Base-by-base conservation (phyloP, 2,888 invertebrate species). In the Eilema sororculum region DNA sequence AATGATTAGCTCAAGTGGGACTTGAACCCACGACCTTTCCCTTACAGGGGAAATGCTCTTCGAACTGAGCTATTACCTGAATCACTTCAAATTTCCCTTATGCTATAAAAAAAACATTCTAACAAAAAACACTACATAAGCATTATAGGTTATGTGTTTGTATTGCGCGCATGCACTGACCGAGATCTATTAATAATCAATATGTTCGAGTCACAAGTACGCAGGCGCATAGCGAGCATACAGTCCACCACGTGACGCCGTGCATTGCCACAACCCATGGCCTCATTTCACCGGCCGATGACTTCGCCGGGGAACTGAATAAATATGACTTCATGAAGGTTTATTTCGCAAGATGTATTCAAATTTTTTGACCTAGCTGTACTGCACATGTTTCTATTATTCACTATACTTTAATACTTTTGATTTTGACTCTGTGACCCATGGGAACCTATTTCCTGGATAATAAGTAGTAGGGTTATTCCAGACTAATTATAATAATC, bases 261-360 rank as follows among this genome's bases (percentile, higher is more conserved):
- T 22, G 24, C 24, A 30, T 22, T 46, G 22, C 6, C 16, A 64
- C 24, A 41, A 57, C 68, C 71, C 69, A 63, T 79, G 79, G 61
- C 75, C 81, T 25, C 75, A 74, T 78, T 76, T 71, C 56, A 28
- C 9, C 60, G 74, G 70, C 64, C 80, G 64, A 75, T 77, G 78
- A 77, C 78, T 58, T 46, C 41, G 52, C 37, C 12, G 41, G 62
- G 65, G 74, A 82, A 80, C 77, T 80, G 79, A 83, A 86, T 86
- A 85, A 86, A 83, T 84, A 84, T 80, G 76, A 82, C 70, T 69
- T 71, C 64, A 69, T 41, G 81, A 86, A 88, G 86, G 88, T 76
- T 82, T 52, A 65, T 88, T 88, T 85, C 84, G 84, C 86, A 86
- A 86, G 64, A 64, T 78, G 75, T 85, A 86, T 88, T 83, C 58